Evolutionary conservation across 1,140 invertebrate genomes (phyloP), one percentile per base, ranked within the genome.

Genomic region (Cecropterus lyciades): DNA sequence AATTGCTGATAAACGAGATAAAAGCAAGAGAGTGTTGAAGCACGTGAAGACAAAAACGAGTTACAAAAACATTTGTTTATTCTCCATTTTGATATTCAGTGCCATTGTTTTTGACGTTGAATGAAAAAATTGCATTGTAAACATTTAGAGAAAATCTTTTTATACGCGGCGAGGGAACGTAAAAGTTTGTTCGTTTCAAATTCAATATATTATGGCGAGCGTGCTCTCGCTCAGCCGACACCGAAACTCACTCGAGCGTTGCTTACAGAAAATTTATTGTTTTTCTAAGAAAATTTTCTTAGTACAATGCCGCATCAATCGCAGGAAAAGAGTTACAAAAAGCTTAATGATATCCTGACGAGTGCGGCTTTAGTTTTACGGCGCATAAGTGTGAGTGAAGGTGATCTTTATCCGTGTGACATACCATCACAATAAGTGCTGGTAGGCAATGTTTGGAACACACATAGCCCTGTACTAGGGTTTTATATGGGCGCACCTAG

Each of bases 121-220:
- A 73, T 70, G 49, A 79, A 80, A 84, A 84, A 80, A 87, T 82
- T 81, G 79, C 73, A 86, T 86, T 83, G 79, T 85, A 87, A 91
- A 89, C 80, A 89, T 87, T 88, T 82, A 80, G 71, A 76, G 81
- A 77, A 89, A 89, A 88, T 88, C 85, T 87, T 89, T 86, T 88
- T 87, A 87, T 77, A 85, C 74, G 80, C 82, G 79, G 79, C 75
- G 79, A 75, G 72, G 77, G 77, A 86, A 85, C 82, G 85, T 81
- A 80, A 89, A 91, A 92, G 83, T 92, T 92, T 90, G 87, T 90
- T 87, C 87, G 85, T 87, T 91, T 91, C 85, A 90, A 90, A 92
- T 92, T 89, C 89, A 92, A 92, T 92, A 92, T 92, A 90, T 92
- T 92, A 92, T 83, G 84, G 86, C 78, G 86, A 79, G 89, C 89